A percentile compares a stretch with the other conserved stretches of the same genome.
phyloP scores from a whole-genome alignment of 2,797 vertebrate species.

The Eulemur coronatus region DNA sequence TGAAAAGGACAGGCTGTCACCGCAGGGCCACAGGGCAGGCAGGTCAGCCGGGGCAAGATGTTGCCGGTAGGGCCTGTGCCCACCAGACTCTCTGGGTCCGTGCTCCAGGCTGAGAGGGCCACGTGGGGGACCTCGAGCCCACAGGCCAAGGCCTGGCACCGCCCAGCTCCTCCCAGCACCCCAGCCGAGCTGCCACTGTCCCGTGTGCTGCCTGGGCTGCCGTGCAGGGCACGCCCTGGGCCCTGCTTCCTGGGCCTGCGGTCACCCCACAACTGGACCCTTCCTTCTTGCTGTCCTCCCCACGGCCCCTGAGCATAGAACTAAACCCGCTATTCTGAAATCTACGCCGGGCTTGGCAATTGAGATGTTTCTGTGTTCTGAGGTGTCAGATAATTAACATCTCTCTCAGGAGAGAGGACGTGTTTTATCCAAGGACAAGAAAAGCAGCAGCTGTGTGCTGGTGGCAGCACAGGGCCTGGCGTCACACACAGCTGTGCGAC shows the following conservation, averaged over 20 bases:
- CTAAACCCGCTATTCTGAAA: neutral
- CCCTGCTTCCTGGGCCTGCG: neutral
- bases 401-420: neutral
- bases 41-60: neutral
- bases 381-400: neutral
- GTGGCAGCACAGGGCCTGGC: neutral
- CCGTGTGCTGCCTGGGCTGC: neutral
- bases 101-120: neutral
- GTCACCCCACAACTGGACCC: too few relatives aligned
- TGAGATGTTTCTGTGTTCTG: neutral
- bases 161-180: neutral
- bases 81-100: neutral
- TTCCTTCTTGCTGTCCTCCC: neutral
- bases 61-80: fast-evolving
- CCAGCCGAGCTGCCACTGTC: neutral
- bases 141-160: neutral
- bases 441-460: neutral
- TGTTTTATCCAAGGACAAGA: neutral
- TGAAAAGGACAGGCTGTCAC: neutral
- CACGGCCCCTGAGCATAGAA: too few relatives aligned
- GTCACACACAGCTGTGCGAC: neutral
- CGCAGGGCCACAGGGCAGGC: neutral
- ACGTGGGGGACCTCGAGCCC: neutral
- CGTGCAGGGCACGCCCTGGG: neutral
- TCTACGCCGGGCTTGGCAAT: neutral